Percentiles rank a stretch among this genome's conserved stretches.
These are phyloP conservation scores for Seriola quinqueradiata DNA, from an alignment of 2,113 vertebrate genomes.

Conservation along the genomic window DNA sequence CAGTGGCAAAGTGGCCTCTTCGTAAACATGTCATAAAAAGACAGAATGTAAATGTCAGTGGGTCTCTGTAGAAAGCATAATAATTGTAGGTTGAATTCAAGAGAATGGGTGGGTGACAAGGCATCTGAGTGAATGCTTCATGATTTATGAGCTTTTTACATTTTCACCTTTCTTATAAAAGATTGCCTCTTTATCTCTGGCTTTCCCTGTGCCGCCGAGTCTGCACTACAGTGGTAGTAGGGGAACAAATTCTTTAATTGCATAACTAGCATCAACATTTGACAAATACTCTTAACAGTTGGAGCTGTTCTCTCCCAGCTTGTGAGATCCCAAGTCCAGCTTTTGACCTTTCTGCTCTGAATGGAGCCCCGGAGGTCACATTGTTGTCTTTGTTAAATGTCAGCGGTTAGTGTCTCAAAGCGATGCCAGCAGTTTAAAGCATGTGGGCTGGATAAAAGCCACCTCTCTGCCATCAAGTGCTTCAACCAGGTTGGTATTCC, in stretches of 20 bases:
- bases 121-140: conserved; percentile 3
- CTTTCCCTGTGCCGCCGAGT: not conserved
- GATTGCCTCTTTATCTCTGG: conserved; percentile 16
- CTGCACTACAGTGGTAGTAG: not conserved
- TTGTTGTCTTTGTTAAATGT: conserved; percentile 72
- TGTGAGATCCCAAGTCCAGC: conserved; percentile 35
- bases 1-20: conserved; percentile 1
- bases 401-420: conserved; percentile 70
- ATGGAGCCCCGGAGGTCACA: conserved; percentile 55
- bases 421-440: conserved; percentile 41
- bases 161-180: conserved; percentile 45
- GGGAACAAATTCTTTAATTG: conserved; percentile 46
- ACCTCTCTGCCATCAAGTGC: conserved; percentile 29
- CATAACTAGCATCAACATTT: conserved; percentile 43
- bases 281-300: conserved; percentile 29
- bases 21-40: conserved; percentile 27
- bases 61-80: conserved; percentile 29
- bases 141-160: conserved; percentile 48
- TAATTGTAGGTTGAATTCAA: conserved; percentile 31
- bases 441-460: conserved; percentile 48
- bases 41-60: conserved; percentile 50
- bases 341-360: conserved; percentile 68
- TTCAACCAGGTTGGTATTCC: conserved; percentile 50
- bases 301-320: conserved; percentile 9
- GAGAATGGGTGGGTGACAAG: conserved; percentile 3